These are phyloP conservation scores for Lineus longissimus DNA, from an alignment of 1,140 invertebrate species.

Conservation along the genomic window DNA sequence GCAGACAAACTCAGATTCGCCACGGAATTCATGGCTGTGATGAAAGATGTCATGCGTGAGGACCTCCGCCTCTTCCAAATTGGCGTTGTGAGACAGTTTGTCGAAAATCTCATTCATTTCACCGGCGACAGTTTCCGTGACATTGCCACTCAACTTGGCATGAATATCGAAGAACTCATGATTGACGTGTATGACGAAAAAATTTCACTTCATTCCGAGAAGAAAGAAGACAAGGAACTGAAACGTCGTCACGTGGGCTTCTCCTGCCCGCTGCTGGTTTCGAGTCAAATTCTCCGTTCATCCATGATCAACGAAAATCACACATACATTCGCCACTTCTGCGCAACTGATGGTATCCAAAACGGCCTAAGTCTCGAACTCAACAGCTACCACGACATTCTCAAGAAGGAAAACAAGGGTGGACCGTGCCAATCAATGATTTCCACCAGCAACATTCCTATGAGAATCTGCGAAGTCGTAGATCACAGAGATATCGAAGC, in stretches of 20 bases:
- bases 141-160: not conserved
- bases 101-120: conserved; percentile 4
- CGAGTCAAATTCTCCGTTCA: not conserved
- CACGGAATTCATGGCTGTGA: not conserved
- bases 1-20: not conserved
- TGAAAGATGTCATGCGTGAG: not conserved
- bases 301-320: conserved; percentile 5
- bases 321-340: conserved; percentile 1
- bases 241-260: not conserved
- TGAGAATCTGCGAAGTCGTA: conserved; percentile 2
- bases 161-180: conserved; percentile 5
- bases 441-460: conserved; percentile 8
- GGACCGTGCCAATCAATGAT: not conserved
- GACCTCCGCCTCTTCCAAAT: not conserved
- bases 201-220: not conserved
- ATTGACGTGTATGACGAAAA: conserved; percentile 5
- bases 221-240: conserved; percentile 7
- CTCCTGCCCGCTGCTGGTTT: conserved; percentile 3
- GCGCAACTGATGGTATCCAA: not conserved
- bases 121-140: not conserved
- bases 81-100: not conserved
- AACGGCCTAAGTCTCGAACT: not conserved
- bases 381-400: not conserved
- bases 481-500: not conserved
- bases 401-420: conserved; percentile 5